Conservation (phyloP, 2,797 vertebrate species). For the Hapalemur alaotrensis region DNA sequence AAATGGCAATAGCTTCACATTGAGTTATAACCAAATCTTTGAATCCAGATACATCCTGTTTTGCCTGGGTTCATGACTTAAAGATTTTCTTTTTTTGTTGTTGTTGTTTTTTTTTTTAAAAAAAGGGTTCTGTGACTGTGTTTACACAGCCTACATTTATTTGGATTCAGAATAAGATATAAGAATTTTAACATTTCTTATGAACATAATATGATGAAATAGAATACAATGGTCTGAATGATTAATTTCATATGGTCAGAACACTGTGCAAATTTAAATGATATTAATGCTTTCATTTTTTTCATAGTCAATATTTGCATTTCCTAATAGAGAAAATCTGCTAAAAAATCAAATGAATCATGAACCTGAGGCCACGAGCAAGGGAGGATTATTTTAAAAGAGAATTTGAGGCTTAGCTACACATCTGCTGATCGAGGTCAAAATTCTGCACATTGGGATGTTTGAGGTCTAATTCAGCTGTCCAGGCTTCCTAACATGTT, state of each 20-base stretch:
- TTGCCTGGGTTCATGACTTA: background rate
- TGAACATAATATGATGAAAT: slow-evolving; percentile 62
- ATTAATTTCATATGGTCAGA: slow-evolving; percentile 62
- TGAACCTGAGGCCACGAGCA: background rate
- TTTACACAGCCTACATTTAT: slow-evolving; percentile 19
- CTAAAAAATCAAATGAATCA: slow-evolving; percentile 56
- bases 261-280: slow-evolving; percentile 63
- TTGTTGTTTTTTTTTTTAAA: background rate
- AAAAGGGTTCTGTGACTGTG: background rate
- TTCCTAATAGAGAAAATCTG: slow-evolving; percentile 64
- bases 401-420: slow-evolving; percentile 26
- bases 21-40: slow-evolving; percentile 18
- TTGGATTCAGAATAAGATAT: slow-evolving; percentile 48
- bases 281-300: slow-evolving; percentile 65
- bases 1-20: background rate
- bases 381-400: slow-evolving; percentile 27
- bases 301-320: slow-evolving; percentile 70
- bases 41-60: background rate
- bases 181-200: slow-evolving; percentile 54
- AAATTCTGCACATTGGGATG: background rate
- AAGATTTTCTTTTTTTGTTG: background rate
- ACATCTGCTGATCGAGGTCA: slow-evolving; percentile 28
- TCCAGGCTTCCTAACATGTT: background rate
- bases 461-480: background rate
- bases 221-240: slow-evolving; percentile 44